Conservation (phyloP, 2,888 invertebrate genomes). For the Chorisops tibialis region DNA sequence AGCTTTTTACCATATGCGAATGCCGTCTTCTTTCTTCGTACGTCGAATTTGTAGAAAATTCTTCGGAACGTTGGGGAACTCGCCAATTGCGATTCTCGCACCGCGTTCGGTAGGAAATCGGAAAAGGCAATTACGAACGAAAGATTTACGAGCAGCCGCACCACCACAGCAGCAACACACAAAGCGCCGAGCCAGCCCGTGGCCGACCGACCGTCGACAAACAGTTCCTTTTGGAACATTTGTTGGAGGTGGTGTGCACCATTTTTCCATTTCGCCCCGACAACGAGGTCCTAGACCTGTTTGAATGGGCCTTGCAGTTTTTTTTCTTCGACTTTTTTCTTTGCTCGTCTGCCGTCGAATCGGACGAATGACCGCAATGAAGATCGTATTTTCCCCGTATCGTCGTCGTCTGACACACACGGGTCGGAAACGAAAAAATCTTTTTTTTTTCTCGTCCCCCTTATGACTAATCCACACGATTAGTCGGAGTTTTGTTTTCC, state of each 20-base stretch:
- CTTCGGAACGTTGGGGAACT: no score
- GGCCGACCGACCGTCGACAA: constrained; percentile 5
- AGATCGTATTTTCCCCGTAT: background rate
- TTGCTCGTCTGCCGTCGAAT: no score
- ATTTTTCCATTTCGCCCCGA: constrained; percentile 9
- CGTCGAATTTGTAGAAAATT: no score
- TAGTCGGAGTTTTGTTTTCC: no score
- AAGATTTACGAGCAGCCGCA: no score
- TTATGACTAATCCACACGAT: constrained; percentile 19
- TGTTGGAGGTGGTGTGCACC: constrained; percentile 15
- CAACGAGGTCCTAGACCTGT: constrained; percentile 23
- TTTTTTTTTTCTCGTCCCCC: background rate
- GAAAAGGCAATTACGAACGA: background rate
- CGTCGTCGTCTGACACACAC: background rate
- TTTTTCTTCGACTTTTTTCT: no score
- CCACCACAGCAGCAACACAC: no score
- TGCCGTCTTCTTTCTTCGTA: no score
- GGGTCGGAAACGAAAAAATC: no score
- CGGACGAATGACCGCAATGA: background rate
- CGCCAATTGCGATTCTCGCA: background rate
- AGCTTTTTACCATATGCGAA: no score
- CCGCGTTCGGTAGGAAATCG: background rate
- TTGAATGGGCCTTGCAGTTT: background rate
- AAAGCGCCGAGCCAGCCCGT: constrained; percentile 16
- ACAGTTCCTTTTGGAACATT: constrained; percentile 19